These are phyloP conservation scores for Sebastes kiyomatsui DNA, from an alignment of 2,797 vertebrate species.

Conservation along the genomic window DNA sequence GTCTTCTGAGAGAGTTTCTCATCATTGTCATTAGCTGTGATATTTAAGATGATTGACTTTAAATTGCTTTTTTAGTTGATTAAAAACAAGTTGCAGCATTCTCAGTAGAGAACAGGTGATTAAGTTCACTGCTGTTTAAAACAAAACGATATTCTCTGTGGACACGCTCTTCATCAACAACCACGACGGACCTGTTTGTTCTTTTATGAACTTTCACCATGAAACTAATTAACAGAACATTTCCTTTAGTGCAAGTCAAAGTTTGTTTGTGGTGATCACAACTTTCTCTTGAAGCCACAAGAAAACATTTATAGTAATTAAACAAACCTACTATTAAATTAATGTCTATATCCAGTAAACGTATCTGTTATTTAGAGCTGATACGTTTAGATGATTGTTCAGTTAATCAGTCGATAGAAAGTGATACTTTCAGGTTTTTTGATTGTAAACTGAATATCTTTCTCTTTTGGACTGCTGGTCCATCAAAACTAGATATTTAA, in stretches of 20 bases:
- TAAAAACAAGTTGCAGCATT: slow-evolving; percentile 10
- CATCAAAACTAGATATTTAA: background rate
- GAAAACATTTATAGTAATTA: no score
- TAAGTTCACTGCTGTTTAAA: background rate
- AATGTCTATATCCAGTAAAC: no score
- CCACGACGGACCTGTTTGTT: no score
- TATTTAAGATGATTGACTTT: background rate
- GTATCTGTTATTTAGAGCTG: background rate
- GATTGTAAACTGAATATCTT: background rate
- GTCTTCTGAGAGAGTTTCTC: no score
- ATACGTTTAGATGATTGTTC: background rate
- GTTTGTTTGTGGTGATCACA: background rate
- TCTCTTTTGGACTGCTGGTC: background rate
- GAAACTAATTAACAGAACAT: background rate
- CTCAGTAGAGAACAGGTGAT: slow-evolving; percentile 2
- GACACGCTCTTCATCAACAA: background rate
- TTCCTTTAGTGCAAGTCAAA: background rate
- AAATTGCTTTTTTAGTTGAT: background rate
- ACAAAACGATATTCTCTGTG: background rate
- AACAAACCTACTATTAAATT: background rate
- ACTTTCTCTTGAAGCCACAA: background rate
- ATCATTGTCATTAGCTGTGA: background rate
- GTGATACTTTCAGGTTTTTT: background rate
- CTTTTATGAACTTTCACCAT: background rate
- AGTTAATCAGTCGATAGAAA: background rate